These are phyloP conservation scores for Tyria jacobaeae DNA, from an alignment of 2,888 invertebrate genomes.

Conservation along the genomic window DNA sequence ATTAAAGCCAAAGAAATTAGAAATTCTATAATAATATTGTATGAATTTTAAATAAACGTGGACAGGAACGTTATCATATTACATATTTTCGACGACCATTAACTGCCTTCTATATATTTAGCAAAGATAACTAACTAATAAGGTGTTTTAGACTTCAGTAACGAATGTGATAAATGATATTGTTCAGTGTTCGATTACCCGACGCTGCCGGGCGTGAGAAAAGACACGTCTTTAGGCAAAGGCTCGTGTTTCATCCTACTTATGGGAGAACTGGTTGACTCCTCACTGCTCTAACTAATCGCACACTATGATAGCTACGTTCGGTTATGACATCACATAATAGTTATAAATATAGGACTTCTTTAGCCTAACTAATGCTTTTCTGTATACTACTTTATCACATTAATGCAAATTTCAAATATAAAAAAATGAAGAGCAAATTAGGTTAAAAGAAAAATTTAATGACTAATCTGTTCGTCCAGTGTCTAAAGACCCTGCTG, in stretches of 20 bases:
- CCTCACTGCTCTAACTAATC: slow-evolving; percentile 6
- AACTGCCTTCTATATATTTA: slow-evolving; percentile 52
- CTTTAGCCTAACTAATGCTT: no score
- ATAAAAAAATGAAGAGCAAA: no score
- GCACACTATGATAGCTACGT: not conserved
- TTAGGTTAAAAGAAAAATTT: no score
- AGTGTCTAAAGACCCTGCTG: no score
- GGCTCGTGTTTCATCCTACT: slow-evolving; percentile 67
- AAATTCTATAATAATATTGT: no score
- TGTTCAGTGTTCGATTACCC: slow-evolving; percentile 65
- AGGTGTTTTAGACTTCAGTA: slow-evolving; percentile 63
- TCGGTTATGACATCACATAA: not conserved
- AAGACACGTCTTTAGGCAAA: slow-evolving; percentile 61
- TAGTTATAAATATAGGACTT: not conserved
- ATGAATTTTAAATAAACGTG: no score
- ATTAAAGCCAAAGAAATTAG: no score
- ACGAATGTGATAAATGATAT: slow-evolving; percentile 77
- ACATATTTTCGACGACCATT: slow-evolving; percentile 36
- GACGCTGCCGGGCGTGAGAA: slow-evolving; percentile 70
- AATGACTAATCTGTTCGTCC: no score
- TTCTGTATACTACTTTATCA: no score
- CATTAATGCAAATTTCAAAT: no score
- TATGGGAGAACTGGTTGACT: slow-evolving; percentile 47
- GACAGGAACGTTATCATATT: no score
- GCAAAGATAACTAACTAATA: slow-evolving; percentile 57